Base-by-base conservation (phyloP, 1,140 invertebrate species). In the Cataglyphis hispanica region DNA sequence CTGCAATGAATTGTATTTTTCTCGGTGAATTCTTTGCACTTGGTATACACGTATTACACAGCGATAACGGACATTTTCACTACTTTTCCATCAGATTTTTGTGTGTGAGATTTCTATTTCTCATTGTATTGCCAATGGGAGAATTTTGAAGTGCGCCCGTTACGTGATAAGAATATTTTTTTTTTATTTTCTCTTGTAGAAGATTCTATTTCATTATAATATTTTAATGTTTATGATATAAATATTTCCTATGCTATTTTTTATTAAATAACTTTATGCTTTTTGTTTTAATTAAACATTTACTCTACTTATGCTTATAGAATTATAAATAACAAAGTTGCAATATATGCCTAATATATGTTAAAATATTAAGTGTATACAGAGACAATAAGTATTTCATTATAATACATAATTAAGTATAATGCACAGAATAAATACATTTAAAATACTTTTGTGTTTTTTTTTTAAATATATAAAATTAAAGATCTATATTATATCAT, bases 21-120 rank as follows among this genome's bases (percentile, higher is more conserved):
- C 70, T 74, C 31, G 1, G 37, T 16, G 34, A 85, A 88, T 91
- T 87, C 85, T 85, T 85, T 13, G 61, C 34, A 88, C n/a, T 86
- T 80, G n/a, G 27, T 60, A 37, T 58, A n/a, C 27, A 75, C 25
- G 50, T 76, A 64, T 84, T 77, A 64, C 40, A 27, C 13, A n/a
- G 16, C 34, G 13, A 76, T 84, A 46, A 84, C 70, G 31, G 27
- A 40, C 37, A n/a, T n/a, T 84, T 76, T 84, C 22, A 61, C 11
- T 72, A 27, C 25, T 61, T 75, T 60, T 61, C 37, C 34, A 5
- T 6, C 19, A 16, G 16, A 76, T 75, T 64, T 76, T 64, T 46
- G 25, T 13, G 43, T 46, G 13, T 40, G 43, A 58, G 37, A 70
- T 70, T 81, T 60, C 58, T 11, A 50, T 31, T 25, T 67, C 7